phyloP scores from a whole-genome alignment of 2,113 vertebrate species.

The Bubo scandiacus region DNA sequence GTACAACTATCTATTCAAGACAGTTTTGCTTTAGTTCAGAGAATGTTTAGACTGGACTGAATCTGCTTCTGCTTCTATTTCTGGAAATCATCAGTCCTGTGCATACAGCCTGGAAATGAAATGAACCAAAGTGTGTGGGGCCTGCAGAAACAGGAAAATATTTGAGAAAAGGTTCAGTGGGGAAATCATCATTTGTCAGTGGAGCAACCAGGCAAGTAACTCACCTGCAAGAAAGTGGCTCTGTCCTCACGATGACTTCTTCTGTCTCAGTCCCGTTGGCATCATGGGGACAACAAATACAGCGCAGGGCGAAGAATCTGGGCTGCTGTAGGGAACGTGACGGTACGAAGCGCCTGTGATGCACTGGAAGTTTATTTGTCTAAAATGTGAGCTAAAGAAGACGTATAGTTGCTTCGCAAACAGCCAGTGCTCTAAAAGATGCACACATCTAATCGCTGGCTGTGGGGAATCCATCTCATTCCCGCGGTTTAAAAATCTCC shows the following conservation, averaged over 20 bases:
- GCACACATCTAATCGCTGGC: no score
- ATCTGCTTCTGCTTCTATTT: background rate
- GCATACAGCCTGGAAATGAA: background rate
- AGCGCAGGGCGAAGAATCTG: background rate
- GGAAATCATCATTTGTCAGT: background rate
- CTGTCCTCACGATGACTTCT: background rate
- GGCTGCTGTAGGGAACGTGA: background rate
- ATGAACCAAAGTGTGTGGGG: background rate
- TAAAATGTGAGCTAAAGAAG: background rate
- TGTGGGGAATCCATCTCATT: no score
- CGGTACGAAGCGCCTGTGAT: background rate
- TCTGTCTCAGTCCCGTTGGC: background rate
- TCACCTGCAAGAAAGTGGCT: background rate
- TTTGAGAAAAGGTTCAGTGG: background rate
- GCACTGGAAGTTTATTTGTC: background rate
- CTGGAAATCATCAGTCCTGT: background rate
- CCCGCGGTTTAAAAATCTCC: no score
- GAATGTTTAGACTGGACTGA: no score
- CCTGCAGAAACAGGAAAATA: no score
- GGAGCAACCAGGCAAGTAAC: no score
- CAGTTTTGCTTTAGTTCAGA: background rate
- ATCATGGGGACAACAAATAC: background rate
- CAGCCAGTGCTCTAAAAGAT: no score
- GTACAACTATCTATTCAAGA: no score
- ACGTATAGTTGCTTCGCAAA: background rate